Evolutionary conservation across 1,140 invertebrate genomes (phyloP).

Genomic region (Scaptomyza pallida): DNA sequence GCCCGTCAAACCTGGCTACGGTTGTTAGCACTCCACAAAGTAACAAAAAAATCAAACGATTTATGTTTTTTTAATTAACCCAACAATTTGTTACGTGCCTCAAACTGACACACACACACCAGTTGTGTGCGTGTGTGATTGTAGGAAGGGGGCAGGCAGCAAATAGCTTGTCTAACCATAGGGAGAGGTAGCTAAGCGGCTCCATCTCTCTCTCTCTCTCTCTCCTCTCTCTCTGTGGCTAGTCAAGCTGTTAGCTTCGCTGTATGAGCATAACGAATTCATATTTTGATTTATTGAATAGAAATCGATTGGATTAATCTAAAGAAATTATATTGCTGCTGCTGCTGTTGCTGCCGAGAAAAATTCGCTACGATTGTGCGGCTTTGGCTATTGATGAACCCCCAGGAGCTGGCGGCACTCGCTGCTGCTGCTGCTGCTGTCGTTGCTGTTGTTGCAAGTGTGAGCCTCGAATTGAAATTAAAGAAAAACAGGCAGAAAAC

Average conservation of each 20-base stretch:
- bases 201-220: too few species aligned
- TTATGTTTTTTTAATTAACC: constrained; percentile 84
- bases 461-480: constrained; percentile 67
- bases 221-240: constrained; percentile 39
- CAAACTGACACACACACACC: constrained; percentile 58
- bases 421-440: too few species aligned
- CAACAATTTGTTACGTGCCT: constrained; percentile 83
- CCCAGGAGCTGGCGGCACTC: constrained; percentile 8
- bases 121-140: not conserved
- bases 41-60: constrained; percentile 77
- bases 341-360: constrained; percentile 35
- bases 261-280: constrained; percentile 71
- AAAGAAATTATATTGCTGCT: constrained; percentile 79
- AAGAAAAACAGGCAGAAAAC: constrained; percentile 67
- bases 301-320: constrained; percentile 83
- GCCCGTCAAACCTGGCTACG: constrained; percentile 57
- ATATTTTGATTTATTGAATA: constrained; percentile 83
- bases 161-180: constrained; percentile 12
- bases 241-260: constrained; percentile 52
- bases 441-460: too few species aligned
- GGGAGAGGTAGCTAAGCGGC: constrained; percentile 32
- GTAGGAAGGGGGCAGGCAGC: constrained; percentile 1
- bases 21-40: constrained; percentile 48
- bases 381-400: constrained; percentile 28
- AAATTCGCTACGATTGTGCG: constrained; percentile 57